A percentile compares a stretch with the other conserved stretches of the same genome.
phyloP scores from a whole-genome alignment of 1,140 invertebrate genomes.

The Drosophila elegans region DNA sequence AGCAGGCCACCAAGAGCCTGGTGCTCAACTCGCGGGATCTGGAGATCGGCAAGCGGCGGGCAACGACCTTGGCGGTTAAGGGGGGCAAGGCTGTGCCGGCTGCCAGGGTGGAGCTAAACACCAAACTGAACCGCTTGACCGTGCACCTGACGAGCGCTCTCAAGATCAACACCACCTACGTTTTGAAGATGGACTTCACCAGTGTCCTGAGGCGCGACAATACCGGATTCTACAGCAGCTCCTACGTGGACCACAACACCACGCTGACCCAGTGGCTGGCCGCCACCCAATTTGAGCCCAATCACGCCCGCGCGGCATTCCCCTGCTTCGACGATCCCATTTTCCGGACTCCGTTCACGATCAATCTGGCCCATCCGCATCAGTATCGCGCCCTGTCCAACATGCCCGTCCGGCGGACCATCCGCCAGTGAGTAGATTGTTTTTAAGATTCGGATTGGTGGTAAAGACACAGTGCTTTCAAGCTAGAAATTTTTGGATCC shows the following conservation, averaged over 20 bases:
- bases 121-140: neutral
- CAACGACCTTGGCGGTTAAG: neutral
- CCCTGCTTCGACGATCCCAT: slow-evolving; percentile 18
- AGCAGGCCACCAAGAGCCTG: neutral
- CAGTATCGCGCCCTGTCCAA: slow-evolving; percentile 11
- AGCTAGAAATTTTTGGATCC: too few relatives aligned
- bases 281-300: slow-evolving; percentile 12
- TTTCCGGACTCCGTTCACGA: slow-evolving; percentile 7
- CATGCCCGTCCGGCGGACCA: slow-evolving; percentile 1
- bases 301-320: slow-evolving; percentile 1
- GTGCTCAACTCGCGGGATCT: neutral
- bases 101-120: neutral
- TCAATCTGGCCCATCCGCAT: slow-evolving; percentile 8
- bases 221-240: slow-evolving; percentile 5
- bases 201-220: slow-evolving; percentile 3
- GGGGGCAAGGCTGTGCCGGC: neutral
- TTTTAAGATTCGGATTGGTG: neutral
- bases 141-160: neutral
- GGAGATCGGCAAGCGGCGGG: neutral
- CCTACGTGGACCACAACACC: slow-evolving; percentile 14
- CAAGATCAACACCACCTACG: neutral
- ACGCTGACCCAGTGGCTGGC: slow-evolving; percentile 10
- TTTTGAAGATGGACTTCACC: neutral
- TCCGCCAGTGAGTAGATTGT: slow-evolving; percentile 8
- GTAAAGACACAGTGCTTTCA: too few relatives aligned